Conservation (phyloP, 1,140 invertebrate species). For the Heliconius nattereri region DNA sequence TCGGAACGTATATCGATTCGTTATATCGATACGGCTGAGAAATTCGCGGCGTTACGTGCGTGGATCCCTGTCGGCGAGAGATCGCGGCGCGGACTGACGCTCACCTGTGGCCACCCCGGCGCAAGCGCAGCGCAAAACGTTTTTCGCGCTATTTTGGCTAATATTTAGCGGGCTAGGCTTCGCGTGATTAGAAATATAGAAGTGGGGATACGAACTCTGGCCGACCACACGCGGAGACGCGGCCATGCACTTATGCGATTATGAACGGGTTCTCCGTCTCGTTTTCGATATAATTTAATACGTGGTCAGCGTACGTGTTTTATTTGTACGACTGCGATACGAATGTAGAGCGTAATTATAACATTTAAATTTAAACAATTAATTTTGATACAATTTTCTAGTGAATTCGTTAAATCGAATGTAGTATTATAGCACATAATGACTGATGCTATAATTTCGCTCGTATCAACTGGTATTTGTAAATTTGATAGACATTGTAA, state of each 20-base stretch:
- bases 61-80: constrained; percentile 72
- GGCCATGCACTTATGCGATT: constrained; percentile 32
- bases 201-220: constrained; percentile 51
- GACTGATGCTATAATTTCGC: constrained; percentile 10
- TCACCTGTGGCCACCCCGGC: constrained; percentile 69
- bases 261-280: constrained; percentile 39
- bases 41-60: constrained; percentile 68
- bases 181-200: constrained; percentile 66
- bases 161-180: constrained; percentile 77
- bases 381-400: not conserved
- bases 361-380: not conserved
- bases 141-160: constrained; percentile 81
- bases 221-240: constrained; percentile 53
- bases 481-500: constrained; percentile 42
- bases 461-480: constrained; percentile 32
- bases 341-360: not conserved
- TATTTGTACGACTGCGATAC: not conserved
- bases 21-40: constrained; percentile 54
- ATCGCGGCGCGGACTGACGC: constrained; percentile 73
- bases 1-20: constrained; percentile 46
- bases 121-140: constrained; percentile 72
- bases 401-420: not conserved
- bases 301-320: constrained; percentile 16
- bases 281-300: constrained; percentile 48
- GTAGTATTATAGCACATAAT: not conserved